Percentiles rank a stretch among this genome's conserved stretches.
Evolutionary conservation across 2,797 vertebrate species (phyloP).

Genomic region (Kryptolebias ocellatus): DNA sequence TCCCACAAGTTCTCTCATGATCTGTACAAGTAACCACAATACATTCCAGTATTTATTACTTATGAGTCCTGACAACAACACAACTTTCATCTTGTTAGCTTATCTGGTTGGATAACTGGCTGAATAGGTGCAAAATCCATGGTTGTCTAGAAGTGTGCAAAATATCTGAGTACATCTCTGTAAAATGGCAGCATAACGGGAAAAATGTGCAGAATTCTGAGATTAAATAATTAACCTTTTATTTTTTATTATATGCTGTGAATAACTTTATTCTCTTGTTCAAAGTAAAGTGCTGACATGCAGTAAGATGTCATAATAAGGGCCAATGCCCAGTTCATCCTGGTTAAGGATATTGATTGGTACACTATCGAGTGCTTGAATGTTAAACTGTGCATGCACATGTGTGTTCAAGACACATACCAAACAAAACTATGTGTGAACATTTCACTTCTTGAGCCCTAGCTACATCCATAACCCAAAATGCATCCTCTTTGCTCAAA

Average conservation of each 20-base stretch:
- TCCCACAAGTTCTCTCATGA: conserved; percentile 70
- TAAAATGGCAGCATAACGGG: neutral
- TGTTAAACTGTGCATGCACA: too few species aligned
- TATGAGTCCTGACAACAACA: conserved; percentile 43
- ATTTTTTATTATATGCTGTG: too few species aligned
- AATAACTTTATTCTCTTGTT: too few species aligned
- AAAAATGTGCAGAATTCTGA: neutral
- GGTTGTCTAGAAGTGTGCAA: neutral
- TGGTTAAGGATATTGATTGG: too few species aligned
- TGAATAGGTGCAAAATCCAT: conserved; percentile 7
- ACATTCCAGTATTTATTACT: conserved; percentile 46
- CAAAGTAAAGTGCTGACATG: too few species aligned
- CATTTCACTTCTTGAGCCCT: neutral
- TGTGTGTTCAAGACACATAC: too few species aligned
- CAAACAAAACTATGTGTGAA: neutral
- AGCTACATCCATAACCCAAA: conserved; percentile 35
- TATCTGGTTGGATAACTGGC: neutral
- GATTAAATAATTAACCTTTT: too few species aligned
- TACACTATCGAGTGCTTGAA: too few species aligned
- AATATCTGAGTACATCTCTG: neutral
- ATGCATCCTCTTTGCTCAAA: conserved; percentile 42
- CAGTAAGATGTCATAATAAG: too few species aligned
- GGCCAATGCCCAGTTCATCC: too few species aligned
- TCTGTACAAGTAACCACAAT: conserved; percentile 61
- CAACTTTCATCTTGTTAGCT: conserved; percentile 28